Conservation (phyloP, 2,113 vertebrate genomes). For the Oreocharis arfaki region DNA sequence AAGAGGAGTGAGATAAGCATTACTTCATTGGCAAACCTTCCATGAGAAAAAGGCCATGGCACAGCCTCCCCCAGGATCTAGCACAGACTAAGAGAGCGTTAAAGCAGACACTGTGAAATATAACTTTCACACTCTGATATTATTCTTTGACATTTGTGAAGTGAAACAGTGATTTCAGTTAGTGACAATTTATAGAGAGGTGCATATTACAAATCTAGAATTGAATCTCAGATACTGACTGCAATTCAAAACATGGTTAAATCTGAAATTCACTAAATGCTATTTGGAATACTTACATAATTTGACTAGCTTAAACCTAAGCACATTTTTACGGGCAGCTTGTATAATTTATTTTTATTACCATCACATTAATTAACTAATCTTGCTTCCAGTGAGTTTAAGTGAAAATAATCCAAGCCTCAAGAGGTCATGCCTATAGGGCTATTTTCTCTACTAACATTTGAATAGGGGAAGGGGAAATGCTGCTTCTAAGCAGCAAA, state of each 20-base stretch:
- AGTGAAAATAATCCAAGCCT: not conserved
- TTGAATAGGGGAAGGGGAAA: not conserved
- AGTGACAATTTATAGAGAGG: conserved; percentile 44
- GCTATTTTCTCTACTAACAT: not conserved
- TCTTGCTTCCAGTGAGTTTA: not conserved
- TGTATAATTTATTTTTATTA: not conserved
- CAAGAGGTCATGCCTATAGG: not conserved
- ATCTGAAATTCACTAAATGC: conserved; percentile 4
- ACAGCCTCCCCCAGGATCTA: conserved; percentile 24
- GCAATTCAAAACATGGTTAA: conserved; percentile 9
- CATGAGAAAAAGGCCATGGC: not conserved
- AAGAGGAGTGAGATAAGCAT: not conserved
- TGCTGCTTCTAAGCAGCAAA: not conserved
- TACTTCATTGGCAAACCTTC: not conserved
- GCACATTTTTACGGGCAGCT: not conserved
- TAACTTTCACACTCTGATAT: conserved; percentile 48
- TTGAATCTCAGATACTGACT: not conserved
- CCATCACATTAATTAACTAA: not conserved
- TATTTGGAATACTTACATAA: conserved; percentile 31
- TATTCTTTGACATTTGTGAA: conserved; percentile 54
- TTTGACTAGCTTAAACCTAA: not conserved
- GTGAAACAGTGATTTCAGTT: conserved; percentile 51
- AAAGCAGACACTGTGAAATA: conserved; percentile 42
- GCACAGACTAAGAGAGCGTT: not conserved
- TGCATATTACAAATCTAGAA: conserved; percentile 25